Conservation (phyloP, 2,113 vertebrate species). For the Prunella himalayana region DNA sequence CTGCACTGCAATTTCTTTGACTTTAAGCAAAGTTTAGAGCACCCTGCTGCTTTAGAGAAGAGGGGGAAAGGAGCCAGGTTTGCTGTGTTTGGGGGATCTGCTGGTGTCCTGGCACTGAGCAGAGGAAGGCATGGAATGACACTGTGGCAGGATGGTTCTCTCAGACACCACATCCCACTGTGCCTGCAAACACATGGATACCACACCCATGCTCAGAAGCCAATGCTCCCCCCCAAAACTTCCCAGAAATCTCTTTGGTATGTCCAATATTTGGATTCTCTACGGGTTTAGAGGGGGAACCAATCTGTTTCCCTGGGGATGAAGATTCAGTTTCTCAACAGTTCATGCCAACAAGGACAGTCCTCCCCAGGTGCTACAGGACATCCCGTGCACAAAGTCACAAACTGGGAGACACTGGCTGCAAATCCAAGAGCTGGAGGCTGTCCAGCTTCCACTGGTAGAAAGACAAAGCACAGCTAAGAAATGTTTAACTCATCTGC, state of each 20-base stretch:
- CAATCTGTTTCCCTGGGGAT: background rate
- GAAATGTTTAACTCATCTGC: background rate
- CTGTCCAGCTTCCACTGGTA: background rate
- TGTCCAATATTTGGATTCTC: background rate
- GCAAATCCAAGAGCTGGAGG: background rate
- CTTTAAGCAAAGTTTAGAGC: background rate
- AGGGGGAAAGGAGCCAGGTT: background rate
- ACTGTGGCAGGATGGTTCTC: fast-evolving
- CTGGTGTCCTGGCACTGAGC: background rate
- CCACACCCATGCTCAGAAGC: background rate
- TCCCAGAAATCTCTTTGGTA: background rate
- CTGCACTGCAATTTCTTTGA: background rate
- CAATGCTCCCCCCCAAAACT: background rate
- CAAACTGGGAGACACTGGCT: background rate
- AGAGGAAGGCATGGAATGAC: background rate
- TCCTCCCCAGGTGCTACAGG: background rate
- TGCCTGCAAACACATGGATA: background rate
- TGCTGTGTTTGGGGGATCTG: background rate
- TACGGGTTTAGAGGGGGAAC: background rate
- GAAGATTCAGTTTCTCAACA: background rate
- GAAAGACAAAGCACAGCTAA: background rate
- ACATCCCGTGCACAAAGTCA: background rate
- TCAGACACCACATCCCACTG: background rate
- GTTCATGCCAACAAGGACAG: background rate
- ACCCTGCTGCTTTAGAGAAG: background rate